Conservation (phyloP, 2,113 vertebrate species). For the Dolichallabes microphthalmus region DNA sequence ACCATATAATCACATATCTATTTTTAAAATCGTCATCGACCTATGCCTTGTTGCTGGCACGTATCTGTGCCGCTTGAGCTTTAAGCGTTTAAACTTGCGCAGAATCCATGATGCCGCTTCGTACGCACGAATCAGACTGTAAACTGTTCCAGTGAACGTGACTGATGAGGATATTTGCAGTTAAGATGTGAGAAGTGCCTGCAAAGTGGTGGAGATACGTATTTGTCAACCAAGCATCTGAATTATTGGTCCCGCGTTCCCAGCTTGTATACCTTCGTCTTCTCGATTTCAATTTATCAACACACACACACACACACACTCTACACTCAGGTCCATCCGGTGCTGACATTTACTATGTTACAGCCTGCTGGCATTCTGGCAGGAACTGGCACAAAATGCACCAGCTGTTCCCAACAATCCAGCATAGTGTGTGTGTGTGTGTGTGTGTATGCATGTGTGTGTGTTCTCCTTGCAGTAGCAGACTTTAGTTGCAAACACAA, state of each 20-base stretch:
- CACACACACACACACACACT: conserved; percentile 48
- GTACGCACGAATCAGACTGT: neutral
- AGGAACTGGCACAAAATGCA: conserved; percentile 62
- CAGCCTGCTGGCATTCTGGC: conserved; percentile 59
- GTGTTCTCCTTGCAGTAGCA: conserved; percentile 9
- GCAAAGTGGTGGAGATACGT: neutral
- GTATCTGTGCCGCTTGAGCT: too few species aligned
- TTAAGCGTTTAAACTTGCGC: neutral
- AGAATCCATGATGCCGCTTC: neutral
- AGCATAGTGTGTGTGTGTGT: conserved; percentile 21
- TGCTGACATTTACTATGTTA: conserved; percentile 64
- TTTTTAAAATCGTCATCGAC: too few species aligned
- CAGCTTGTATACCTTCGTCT: conserved; percentile 36
- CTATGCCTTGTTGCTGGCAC: too few species aligned
- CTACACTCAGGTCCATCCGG: conserved; percentile 55
- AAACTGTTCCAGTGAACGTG: neutral
- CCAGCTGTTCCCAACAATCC: conserved; percentile 62
- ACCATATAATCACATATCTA: too few species aligned
- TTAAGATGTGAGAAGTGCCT: neutral
- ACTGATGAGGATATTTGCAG: neutral
- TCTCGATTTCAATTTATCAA: conserved; percentile 50
- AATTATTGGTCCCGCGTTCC: conserved; percentile 30
- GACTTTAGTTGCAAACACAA: conserved; percentile 53
- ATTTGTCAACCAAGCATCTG: conserved; percentile 11
- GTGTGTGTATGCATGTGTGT: conserved; percentile 30